Conservation (phyloP, 1,140 invertebrate genomes). For the Drosophila baimaii region DNA sequence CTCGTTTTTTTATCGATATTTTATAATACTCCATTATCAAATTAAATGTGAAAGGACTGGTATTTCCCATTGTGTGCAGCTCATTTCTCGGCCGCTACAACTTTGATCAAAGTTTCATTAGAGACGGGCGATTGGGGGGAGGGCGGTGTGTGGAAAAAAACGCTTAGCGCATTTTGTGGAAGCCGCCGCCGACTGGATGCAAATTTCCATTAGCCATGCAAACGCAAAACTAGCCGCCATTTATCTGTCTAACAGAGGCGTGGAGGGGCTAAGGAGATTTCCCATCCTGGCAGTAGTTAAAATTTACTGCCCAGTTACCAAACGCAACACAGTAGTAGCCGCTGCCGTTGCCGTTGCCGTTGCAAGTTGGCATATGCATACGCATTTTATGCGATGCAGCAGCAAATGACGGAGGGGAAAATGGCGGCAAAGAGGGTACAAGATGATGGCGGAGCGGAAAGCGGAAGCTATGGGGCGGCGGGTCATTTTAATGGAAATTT, state of each 20-base stretch:
- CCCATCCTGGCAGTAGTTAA: conserved; percentile 70
- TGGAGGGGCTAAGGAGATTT: conserved; percentile 5
- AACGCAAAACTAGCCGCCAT: conserved; percentile 81
- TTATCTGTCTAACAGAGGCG: conserved; percentile 74
- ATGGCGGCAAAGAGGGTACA: background rate
- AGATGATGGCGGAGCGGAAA: conserved; percentile 4
- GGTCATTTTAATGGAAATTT: conserved; percentile 79
- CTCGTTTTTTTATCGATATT: no score
- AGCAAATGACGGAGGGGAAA: conserved; percentile 34
- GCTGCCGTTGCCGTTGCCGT: conserved; percentile 18
- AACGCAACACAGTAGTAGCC: conserved; percentile 41
- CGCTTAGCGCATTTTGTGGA: conserved; percentile 68
- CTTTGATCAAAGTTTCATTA: conserved; percentile 26
- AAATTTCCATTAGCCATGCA: conserved; percentile 82
- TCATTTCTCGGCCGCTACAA: conserved; percentile 21
- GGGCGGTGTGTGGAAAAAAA: conserved; percentile 17
- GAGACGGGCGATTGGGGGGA: background rate
- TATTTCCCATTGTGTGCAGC: no score
- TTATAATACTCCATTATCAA: background rate
- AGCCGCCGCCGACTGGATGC: conserved; percentile 75
- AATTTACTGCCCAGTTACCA: conserved; percentile 76
- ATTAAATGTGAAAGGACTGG: no score
- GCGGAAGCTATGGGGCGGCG: conserved; percentile 14
- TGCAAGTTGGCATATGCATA: conserved; percentile 80
- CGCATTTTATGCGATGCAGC: conserved; percentile 75